A percentile compares a stretch with the other conserved stretches of the same genome.
Conservation (phyloP, 2,113 vertebrate genomes). For the Callipepla squamata region DNA sequence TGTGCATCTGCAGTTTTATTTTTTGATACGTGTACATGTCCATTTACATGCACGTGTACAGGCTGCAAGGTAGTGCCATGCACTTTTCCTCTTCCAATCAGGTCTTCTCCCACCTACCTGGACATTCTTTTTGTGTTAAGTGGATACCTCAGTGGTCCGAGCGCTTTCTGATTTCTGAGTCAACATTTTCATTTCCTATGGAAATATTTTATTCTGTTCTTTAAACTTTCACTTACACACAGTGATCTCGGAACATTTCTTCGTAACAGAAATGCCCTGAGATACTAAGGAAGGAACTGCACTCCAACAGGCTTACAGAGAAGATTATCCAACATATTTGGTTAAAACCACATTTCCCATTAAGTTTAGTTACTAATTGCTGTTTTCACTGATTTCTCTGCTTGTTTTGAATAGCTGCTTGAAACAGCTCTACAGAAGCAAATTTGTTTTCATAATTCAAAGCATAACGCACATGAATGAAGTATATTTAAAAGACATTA, state of each 20-base stretch:
- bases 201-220: background rate
- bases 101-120: background rate
- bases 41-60: background rate
- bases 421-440: background rate
- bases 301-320: background rate
- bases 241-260: background rate
- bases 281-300: background rate
- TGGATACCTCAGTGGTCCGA: background rate
- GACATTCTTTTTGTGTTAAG: background rate
- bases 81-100: background rate
- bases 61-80: background rate
- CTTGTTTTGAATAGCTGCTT: background rate
- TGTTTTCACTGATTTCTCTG: background rate
- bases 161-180: background rate
- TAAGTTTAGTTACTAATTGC: background rate
- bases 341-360: background rate
- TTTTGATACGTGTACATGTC: rapidly evolving
- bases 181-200: background rate
- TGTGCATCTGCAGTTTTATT: background rate
- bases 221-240: background rate
- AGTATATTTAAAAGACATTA: background rate
- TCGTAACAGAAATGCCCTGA: background rate
- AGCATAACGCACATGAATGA: background rate
- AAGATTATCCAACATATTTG: background rate
- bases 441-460: background rate